Evolutionary conservation across 2,113 vertebrate species (phyloP).

Genomic region (Bujurquina vittata): DNA sequence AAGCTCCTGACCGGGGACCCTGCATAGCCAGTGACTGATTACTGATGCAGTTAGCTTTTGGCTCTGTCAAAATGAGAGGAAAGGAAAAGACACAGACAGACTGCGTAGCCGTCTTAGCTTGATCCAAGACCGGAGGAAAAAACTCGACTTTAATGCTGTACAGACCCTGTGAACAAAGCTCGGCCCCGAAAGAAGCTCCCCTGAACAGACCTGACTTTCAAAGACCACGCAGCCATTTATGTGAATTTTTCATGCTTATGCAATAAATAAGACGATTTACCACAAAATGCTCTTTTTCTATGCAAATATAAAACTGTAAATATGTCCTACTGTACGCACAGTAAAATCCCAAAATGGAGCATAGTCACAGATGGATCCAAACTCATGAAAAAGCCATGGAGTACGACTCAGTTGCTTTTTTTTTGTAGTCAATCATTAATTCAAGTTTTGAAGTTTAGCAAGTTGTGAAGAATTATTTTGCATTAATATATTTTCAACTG

Average conservation of each 20-base stretch:
- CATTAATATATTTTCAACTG: slow-evolving; percentile 17
- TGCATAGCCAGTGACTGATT: slow-evolving; percentile 49
- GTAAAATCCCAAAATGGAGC: neutral
- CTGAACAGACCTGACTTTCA: neutral
- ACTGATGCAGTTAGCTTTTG: slow-evolving; percentile 50
- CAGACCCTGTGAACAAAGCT: slow-evolving; percentile 7
- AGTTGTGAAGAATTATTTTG: slow-evolving; percentile 32
- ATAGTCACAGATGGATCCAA: neutral
- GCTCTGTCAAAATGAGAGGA: slow-evolving; percentile 15
- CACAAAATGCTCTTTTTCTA: neutral
- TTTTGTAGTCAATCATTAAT: slow-evolving; percentile 12
- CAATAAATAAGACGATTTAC: neutral
- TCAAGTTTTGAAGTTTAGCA: slow-evolving; percentile 13
- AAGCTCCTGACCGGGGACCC: slow-evolving; percentile 41
- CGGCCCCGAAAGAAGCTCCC: neutral
- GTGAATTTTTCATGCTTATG: neutral
- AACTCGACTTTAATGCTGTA: slow-evolving; percentile 1
- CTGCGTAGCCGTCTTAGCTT: slow-evolving; percentile 23
- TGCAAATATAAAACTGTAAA: neutral
- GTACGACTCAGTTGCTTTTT: slow-evolving; percentile 1
- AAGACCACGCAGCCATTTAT: neutral
- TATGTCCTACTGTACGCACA: neutral
- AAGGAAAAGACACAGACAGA: slow-evolving; percentile 26
- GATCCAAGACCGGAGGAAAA: slow-evolving; percentile 22
- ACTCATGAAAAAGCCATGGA: slow-evolving; percentile 1